phyloP scores from a whole-genome alignment of 2,113 vertebrate species.

The Pungitius pungitius region DNA sequence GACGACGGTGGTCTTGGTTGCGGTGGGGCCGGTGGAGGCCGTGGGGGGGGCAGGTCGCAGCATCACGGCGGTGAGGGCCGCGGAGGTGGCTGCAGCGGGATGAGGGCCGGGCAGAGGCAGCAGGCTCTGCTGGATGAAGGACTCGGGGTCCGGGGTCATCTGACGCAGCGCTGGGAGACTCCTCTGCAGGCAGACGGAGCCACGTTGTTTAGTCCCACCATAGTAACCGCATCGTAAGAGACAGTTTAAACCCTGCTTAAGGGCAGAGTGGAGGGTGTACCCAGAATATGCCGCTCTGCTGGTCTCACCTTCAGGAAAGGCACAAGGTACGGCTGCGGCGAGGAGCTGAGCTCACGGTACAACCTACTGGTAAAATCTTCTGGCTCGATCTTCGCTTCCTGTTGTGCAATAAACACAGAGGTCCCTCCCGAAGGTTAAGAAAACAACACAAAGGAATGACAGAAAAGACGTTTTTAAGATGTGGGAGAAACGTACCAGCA shows the following conservation, averaged over 20 bases:
- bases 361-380: conserved; percentile 93
- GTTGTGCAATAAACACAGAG: conserved; percentile 25
- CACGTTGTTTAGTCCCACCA: background rate
- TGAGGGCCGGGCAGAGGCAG: conserved; percentile 83
- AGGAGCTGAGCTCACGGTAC: conserved; percentile 93
- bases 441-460: background rate
- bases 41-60: conserved; percentile 86
- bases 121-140: conserved; percentile 96
- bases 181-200: conserved; percentile 79
- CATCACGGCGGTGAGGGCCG: conserved; percentile 85
- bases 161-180: conserved; percentile 95
- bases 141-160: conserved; percentile 90
- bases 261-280: too few species aligned
- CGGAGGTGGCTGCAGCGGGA: conserved; percentile 73
- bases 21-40: conserved; percentile 66
- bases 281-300: background rate
- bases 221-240: background rate
- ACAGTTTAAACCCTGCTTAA: too few species aligned
- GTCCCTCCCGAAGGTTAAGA: background rate
- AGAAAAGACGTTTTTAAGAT: background rate
- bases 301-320: conserved; percentile 94
- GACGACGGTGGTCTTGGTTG: conserved; percentile 82
- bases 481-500: conserved; percentile 83
- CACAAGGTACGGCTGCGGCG: conserved; percentile 97
- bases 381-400: conserved; percentile 94